Conservation (phyloP, 2,888 invertebrate species). For the Crepidodera aurea region DNA sequence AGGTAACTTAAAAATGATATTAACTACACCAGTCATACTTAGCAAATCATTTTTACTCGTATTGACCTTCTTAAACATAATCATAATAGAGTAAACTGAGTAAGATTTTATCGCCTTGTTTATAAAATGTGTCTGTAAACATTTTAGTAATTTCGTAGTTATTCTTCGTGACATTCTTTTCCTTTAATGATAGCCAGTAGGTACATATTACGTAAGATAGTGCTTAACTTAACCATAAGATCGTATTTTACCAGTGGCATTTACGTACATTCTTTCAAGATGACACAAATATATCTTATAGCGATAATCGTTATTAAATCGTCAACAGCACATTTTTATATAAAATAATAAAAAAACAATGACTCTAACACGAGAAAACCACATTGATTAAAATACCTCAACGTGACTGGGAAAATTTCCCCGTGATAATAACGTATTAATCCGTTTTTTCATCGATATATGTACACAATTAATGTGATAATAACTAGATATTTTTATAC, state of each 20-base stretch:
- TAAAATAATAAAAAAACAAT: not conserved
- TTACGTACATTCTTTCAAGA: not conserved
- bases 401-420: constrained; percentile 33
- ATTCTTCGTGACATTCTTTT: not conserved
- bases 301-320: not conserved
- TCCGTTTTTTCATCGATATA: constrained; percentile 23
- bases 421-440: constrained; percentile 31
- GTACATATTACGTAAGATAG: not conserved
- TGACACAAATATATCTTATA: not conserved
- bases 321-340: not conserved
- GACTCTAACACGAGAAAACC: constrained; percentile 32
- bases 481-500: not conserved
- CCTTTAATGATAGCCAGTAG: not conserved
- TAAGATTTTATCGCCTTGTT: too few species aligned
- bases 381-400: constrained; percentile 33
- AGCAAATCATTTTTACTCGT: too few species aligned
- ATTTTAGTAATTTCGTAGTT: not conserved
- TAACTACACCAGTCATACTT: too few species aligned
- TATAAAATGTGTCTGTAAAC: too few species aligned
- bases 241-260: not conserved
- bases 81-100: too few species aligned
- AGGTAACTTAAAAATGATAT: too few species aligned
- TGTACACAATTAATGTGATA: constrained; percentile 10
- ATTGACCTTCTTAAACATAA: too few species aligned
- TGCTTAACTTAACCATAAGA: not conserved